phyloP scores from a whole-genome alignment of 2,797 vertebrate species.

The Microctenopoma lineatum region DNA sequence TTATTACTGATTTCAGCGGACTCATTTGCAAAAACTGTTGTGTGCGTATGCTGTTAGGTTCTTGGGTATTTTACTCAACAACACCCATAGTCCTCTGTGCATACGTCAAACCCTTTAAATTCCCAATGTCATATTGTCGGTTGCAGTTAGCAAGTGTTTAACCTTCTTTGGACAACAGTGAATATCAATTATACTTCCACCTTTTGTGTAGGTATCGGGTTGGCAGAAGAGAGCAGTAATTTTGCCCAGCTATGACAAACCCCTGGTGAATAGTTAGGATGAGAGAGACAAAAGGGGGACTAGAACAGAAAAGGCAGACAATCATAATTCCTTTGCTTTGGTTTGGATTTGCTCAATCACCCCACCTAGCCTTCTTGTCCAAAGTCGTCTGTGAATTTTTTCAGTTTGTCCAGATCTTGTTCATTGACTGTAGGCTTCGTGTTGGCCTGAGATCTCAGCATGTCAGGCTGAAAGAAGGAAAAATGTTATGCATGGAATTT shows the following conservation, averaged over 20 bases:
- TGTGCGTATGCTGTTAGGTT: slow-evolving; percentile 5
- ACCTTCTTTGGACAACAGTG: slow-evolving; percentile 58
- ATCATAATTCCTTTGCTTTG: slow-evolving; percentile 79
- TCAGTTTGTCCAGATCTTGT: slow-evolving; percentile 94
- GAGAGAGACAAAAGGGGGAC: slow-evolving; percentile 54
- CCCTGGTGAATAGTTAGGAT: slow-evolving; percentile 49
- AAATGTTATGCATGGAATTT: background rate
- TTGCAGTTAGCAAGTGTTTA: slow-evolving; percentile 27
- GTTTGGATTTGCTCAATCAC: slow-evolving; percentile 48
- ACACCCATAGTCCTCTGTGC: slow-evolving; percentile 40
- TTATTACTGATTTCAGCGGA: slow-evolving; percentile 35
- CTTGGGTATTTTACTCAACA: slow-evolving; percentile 23
- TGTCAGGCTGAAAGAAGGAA: slow-evolving; percentile 85
- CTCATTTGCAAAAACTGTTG: slow-evolving; percentile 13
- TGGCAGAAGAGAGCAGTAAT: slow-evolving; percentile 36
- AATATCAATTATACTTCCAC: slow-evolving; percentile 50
- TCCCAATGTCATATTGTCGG: slow-evolving; percentile 19
- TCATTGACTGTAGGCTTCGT: slow-evolving; percentile 98
- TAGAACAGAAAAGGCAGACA: slow-evolving; percentile 61
- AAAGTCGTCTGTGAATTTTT: slow-evolving; percentile 99
- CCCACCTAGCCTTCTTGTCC: slow-evolving; percentile 95
- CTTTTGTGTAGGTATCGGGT: slow-evolving; percentile 53
- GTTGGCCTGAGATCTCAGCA: slow-evolving; percentile 88
- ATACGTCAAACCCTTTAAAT: slow-evolving; percentile 34
- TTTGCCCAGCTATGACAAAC: slow-evolving; percentile 39